Evolutionary conservation across 2,888 invertebrate genomes (phyloP).

Genomic region (Andrena hattorfiana): DNA sequence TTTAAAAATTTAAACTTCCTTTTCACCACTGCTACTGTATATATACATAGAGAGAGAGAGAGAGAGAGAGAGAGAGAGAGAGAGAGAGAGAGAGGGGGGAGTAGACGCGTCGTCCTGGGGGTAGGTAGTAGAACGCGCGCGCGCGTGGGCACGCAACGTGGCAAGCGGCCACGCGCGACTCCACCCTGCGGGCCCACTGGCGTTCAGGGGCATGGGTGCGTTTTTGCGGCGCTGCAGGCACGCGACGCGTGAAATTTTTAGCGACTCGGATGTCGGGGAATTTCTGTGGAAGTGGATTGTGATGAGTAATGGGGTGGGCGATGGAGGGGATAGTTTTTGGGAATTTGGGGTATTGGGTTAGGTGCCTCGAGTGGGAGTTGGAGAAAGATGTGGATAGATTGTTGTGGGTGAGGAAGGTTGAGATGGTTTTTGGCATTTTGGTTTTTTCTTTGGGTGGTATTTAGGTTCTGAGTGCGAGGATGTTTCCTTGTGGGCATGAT

Average conservation of each 20-base stretch:
- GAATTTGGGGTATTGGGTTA: background rate
- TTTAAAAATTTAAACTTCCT: no score
- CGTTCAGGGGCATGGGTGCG: background rate
- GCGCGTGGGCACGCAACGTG: conserved; percentile 8
- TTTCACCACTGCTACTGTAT: no score
- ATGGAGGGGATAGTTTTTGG: background rate
- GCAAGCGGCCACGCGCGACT: background rate
- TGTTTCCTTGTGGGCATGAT: background rate
- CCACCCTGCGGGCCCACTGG: background rate
- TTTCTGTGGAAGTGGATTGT: background rate
- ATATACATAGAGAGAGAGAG: background rate
- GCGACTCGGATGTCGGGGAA: conserved; percentile 1
- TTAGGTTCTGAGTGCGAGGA: no score
- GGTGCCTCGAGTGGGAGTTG: background rate
- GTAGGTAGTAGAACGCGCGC: conserved; percentile 1
- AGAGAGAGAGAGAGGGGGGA: no score
- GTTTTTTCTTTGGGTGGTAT: no score
- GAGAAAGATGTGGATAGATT: background rate
- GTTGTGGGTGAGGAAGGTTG: background rate
- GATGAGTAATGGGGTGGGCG: background rate
- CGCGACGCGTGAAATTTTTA: conserved; percentile 16
- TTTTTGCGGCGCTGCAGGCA: conserved; percentile 12
- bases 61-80: background rate
- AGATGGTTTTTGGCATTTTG: background rate
- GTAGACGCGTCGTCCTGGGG: background rate